Evolutionary conservation across 2,113 vertebrate species (phyloP).

Genomic region (human): GRCh38 chr1:52701001-52701500

Average conservation of each 20-base stretch:
- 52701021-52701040: background rate
- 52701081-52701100: background rate
- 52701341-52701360: background rate
- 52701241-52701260: too few relatives aligned
- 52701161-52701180: too few relatives aligned
- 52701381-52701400: too few relatives aligned
- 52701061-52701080: slow-evolving; percentile 55
- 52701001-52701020: background rate
- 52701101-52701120: background rate
- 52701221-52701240: too few relatives aligned
- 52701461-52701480: background rate
- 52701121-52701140: background rate
- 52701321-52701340: too few relatives aligned
- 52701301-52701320: too few relatives aligned
- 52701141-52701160: too few relatives aligned
- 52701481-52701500: background rate
- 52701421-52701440: background rate
- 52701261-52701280: too few relatives aligned
- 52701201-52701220: too few relatives aligned
- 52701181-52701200: too few relatives aligned
- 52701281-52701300: too few relatives aligned
- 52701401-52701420: background rate
- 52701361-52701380: background rate
- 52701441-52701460: background rate
- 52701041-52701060: background rate